These are phyloP conservation scores for Collichthys lucidus DNA, from an alignment of 2,113 vertebrate genomes.

Conservation along the genomic window DNA sequence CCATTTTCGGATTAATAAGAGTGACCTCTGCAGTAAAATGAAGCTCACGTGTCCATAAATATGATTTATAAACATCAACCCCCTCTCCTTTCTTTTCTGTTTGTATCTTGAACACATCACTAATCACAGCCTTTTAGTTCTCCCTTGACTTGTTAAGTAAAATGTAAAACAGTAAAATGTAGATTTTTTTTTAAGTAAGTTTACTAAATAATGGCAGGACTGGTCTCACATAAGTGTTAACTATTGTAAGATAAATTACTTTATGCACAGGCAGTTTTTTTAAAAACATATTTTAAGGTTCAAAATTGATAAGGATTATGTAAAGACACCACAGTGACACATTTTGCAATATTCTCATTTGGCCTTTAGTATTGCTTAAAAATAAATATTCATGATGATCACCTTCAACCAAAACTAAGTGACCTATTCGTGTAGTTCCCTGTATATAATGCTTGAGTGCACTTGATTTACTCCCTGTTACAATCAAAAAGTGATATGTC, in stretches of 20 bases:
- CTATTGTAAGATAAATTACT: conserved; percentile 39
- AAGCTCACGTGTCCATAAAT: conserved; percentile 42
- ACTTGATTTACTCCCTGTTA: conserved; percentile 37
- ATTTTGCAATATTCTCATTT: conserved; percentile 28
- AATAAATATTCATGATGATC: conserved; percentile 4
- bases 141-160: conserved; percentile 16
- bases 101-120: neutral
- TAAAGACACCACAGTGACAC: conserved; percentile 30
- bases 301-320: neutral
- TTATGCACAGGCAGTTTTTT: conserved; percentile 32
- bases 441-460: conserved; percentile 52
- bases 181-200: conserved; percentile 17
- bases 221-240: conserved; percentile 19
- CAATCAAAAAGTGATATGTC: conserved; percentile 33
- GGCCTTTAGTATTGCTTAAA: conserved; percentile 15
- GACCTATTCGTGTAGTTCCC: conserved; percentile 12
- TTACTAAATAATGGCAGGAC: conserved; percentile 17
- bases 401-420: conserved; percentile 12
- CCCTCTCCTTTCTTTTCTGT: neutral
- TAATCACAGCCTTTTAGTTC: conserved; percentile 13
- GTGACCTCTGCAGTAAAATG: conserved; percentile 50
- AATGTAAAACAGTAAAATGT: conserved; percentile 31
- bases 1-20: conserved; percentile 30
- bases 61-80: conserved; percentile 9
- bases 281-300: conserved; percentile 3